Conservation (phyloP, 1,140 invertebrate species). For the Aphelinus certus region DNA sequence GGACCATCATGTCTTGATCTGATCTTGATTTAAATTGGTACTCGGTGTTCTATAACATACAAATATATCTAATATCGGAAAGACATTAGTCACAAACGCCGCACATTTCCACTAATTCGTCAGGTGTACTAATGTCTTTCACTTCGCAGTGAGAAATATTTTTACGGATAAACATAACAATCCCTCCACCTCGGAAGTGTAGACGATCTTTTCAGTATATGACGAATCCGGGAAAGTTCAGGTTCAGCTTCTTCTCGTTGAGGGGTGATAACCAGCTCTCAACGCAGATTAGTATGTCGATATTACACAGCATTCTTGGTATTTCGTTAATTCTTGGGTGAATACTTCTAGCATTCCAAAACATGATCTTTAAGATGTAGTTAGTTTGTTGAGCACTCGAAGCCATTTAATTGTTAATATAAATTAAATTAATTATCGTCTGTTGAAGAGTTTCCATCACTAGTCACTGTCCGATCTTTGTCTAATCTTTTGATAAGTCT, state of each 20-base stretch:
- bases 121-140: not conserved
- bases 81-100: conserved; percentile 20
- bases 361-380: not conserved
- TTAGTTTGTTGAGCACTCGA: not conserved
- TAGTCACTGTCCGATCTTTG: too few species aligned
- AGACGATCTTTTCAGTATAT: conserved; percentile 15
- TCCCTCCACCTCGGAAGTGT: conserved; percentile 20
- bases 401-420: not conserved
- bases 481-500: too few species aligned
- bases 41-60: conserved; percentile 29
- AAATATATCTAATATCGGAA: conserved; percentile 3
- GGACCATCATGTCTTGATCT: conserved; percentile 6
- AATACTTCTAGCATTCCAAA: not conserved
- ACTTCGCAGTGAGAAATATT: conserved; percentile 15
- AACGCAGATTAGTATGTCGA: conserved; percentile 25
- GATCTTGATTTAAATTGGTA: conserved; percentile 2
- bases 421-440: not conserved
- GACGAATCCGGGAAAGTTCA: conserved; percentile 12
- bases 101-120: not conserved
- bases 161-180: conserved; percentile 15
- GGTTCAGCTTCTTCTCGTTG: not conserved
- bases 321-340: not conserved
- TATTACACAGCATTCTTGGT: not conserved
- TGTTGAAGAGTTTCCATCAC: not conserved
- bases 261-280: conserved; percentile 19